phyloP scores from a whole-genome alignment of 1,140 invertebrate species.

The Drosophila watanabei region DNA sequence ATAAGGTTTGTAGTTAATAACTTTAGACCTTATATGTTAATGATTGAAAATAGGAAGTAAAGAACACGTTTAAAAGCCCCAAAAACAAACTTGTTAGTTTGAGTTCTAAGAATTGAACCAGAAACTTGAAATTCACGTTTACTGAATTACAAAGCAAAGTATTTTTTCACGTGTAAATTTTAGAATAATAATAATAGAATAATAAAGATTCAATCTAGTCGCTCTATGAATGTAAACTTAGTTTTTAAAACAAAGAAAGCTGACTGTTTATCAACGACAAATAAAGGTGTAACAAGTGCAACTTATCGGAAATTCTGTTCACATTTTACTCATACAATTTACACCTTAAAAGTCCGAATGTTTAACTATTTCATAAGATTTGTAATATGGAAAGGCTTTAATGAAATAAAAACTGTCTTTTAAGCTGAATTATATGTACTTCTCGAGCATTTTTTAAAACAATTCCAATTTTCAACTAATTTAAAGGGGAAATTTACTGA shows the following conservation, averaged over 20 bases:
- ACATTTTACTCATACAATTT: slow-evolving; percentile 1
- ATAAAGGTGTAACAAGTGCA: slow-evolving; percentile 12
- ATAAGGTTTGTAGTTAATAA: neutral
- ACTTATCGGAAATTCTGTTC: neutral
- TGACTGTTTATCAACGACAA: slow-evolving; percentile 3
- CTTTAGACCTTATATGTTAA: no score
- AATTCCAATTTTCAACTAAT: neutral
- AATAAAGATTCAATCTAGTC: neutral
- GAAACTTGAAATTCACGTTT: neutral
- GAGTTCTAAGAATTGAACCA: neutral
- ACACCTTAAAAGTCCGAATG: neutral
- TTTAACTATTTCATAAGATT: slow-evolving; percentile 9
- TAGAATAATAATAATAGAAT: no score
- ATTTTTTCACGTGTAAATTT: neutral
- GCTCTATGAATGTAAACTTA: slow-evolving; percentile 7
- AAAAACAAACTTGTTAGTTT: neutral
- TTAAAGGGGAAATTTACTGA: neutral
- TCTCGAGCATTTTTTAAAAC: neutral
- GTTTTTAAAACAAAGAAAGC: slow-evolving; percentile 11
- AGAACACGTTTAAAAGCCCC: neutral
- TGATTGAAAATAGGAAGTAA: neutral
- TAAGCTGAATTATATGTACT: neutral
- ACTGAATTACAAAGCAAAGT: neutral
- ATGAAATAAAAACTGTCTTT: neutral
- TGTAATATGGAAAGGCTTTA: neutral